These are phyloP conservation scores for Acrocera orbiculus DNA, from an alignment of 2,888 invertebrate species.

Conservation along the genomic window DNA sequence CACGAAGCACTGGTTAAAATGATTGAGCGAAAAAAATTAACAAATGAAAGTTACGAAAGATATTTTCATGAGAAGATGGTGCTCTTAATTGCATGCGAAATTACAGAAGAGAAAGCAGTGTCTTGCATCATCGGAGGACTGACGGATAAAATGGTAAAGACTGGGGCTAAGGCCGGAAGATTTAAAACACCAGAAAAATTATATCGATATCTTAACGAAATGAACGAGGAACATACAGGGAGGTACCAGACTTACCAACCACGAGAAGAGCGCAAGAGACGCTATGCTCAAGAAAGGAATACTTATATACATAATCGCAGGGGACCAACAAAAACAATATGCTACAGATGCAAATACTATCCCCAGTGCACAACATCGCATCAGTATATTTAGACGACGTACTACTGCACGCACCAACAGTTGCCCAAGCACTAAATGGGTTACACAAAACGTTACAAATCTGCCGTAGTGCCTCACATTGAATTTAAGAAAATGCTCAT, in stretches of 20 bases:
- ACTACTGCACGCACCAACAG: background rate
- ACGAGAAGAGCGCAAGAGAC: too few relatives aligned
- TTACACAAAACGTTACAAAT: background rate
- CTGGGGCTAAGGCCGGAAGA: constrained; percentile 6
- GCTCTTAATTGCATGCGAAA: constrained; percentile 2
- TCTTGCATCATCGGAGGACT: constrained; percentile 7
- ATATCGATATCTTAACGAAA: too few relatives aligned
- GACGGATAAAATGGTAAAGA: constrained; percentile 2
- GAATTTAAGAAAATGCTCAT: background rate
- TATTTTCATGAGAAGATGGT: constrained; percentile 9
- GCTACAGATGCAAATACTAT: too few relatives aligned
- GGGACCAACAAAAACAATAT: too few relatives aligned
- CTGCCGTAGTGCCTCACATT: background rate
- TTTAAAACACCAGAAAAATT: too few relatives aligned
- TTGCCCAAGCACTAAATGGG: background rate
- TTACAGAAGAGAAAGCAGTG: constrained; percentile 1
- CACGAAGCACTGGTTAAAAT: constrained; percentile 2
- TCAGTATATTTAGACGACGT: background rate
- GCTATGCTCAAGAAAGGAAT: too few relatives aligned
- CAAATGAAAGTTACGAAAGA: constrained; percentile 2
- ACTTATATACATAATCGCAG: too few relatives aligned
- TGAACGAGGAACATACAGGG: too few relatives aligned
- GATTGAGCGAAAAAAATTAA: constrained; percentile 1
- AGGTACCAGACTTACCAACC: too few relatives aligned
- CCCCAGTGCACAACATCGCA: too few relatives aligned